Conservation (phyloP, 1,140 invertebrate genomes). For the Ceratina japonica region DNA sequence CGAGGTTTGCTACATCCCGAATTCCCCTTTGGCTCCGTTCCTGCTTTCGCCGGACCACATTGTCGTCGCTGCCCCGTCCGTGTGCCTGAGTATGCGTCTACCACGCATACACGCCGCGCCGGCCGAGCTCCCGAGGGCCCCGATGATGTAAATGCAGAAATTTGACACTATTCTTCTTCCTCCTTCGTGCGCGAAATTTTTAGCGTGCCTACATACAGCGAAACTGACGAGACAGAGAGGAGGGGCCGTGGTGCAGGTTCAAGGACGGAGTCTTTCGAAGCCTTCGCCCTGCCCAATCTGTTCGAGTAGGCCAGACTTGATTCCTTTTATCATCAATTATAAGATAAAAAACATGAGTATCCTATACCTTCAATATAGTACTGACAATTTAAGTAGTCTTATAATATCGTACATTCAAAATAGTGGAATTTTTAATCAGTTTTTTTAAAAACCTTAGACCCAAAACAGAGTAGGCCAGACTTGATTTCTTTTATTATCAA, state of each 20-base stretch:
- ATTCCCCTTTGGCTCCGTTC: slow-evolving; percentile 4
- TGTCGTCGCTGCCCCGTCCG: background rate
- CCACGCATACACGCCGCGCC: background rate
- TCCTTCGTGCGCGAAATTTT: slow-evolving; percentile 33
- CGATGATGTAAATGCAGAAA: slow-evolving; percentile 19
- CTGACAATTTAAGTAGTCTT: too few species aligned
- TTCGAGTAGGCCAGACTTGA: background rate
- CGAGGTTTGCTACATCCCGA: background rate
- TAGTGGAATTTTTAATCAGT: too few species aligned
- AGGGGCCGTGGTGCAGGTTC: background rate
- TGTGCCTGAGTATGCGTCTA: background rate
- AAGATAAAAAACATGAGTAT: too few species aligned
- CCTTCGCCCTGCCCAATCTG: background rate
- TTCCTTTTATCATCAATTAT: too few species aligned
- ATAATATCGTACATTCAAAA: too few species aligned
- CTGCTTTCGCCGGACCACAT: background rate
- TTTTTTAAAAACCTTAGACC: too few species aligned
- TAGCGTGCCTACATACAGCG: background rate
- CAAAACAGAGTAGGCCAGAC: too few species aligned
- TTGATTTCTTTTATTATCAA: too few species aligned
- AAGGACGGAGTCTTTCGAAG: slow-evolving; percentile 6
- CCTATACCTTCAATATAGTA: too few species aligned
- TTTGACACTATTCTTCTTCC: slow-evolving; percentile 31
- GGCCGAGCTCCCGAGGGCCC: background rate
- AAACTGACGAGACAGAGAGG: slow-evolving; percentile 7